Evolutionary conservation across 2,797 vertebrate species (phyloP).

Genomic region (Hypotaenidia philippensis): DNA sequence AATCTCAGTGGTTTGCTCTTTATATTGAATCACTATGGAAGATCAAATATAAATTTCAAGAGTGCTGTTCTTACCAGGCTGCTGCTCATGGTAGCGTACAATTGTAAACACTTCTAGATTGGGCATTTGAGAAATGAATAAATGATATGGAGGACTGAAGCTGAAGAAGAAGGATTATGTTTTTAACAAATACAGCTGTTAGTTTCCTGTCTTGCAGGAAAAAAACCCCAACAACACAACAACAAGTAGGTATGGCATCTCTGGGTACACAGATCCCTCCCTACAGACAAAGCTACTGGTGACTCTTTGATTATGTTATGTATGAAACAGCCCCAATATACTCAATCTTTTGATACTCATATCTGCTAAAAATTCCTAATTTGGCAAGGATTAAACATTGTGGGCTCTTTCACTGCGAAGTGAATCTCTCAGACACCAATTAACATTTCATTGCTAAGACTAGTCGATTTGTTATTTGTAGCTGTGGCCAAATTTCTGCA

Average conservation of each 20-base stretch:
- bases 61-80: not conserved
- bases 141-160: not conserved
- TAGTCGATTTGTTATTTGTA: slow-evolving; percentile 63
- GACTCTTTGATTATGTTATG: not conserved
- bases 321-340: not conserved
- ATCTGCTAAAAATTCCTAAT: slow-evolving; percentile 11
- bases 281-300: not conserved
- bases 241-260: not conserved
- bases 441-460: slow-evolving; percentile 59
- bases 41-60: not conserved
- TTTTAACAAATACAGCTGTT: not conserved
- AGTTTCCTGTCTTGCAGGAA: not conserved
- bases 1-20: not conserved
- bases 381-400: slow-evolving; percentile 36
- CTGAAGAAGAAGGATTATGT: not conserved
- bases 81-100: not conserved
- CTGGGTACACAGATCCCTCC: not conserved
- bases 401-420: slow-evolving; percentile 27
- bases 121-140: not conserved
- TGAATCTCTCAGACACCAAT: slow-evolving; percentile 61
- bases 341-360: not conserved
- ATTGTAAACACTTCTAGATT: not conserved
- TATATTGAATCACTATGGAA: not conserved
- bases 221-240: not conserved
- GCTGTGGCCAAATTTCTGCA: slow-evolving; percentile 62